Conservation (phyloP, 2,888 invertebrate genomes). For the Lasius platythorax region DNA sequence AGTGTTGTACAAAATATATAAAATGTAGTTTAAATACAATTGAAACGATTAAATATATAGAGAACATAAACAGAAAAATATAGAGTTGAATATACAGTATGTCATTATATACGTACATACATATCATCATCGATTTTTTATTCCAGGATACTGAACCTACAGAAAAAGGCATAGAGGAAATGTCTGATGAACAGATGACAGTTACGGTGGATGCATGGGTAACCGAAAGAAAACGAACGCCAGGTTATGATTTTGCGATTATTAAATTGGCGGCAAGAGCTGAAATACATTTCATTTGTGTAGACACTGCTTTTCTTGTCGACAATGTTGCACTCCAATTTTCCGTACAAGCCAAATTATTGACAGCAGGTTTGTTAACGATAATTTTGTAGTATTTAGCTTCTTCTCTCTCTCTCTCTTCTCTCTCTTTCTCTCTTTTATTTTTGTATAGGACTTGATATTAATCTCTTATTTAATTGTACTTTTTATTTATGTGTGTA, state of each 20-base stretch:
- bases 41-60: slow-evolving; percentile 85
- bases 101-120: too few species aligned
- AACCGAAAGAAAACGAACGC: slow-evolving; percentile 87
- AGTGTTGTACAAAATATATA: neutral
- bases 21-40: neutral
- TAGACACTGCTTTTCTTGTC: slow-evolving; percentile 89
- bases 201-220: slow-evolving; percentile 88
- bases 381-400: neutral
- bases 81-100: too few species aligned
- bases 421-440: too few species aligned
- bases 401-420: neutral
- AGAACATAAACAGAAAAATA: slow-evolving; percentile 87
- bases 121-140: too few species aligned
- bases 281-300: slow-evolving; percentile 85
- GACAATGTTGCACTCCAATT: slow-evolving; percentile 89
- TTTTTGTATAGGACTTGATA: too few species aligned
- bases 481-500: too few species aligned
- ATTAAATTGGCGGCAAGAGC: slow-evolving; percentile 88
- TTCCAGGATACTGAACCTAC: too few species aligned
- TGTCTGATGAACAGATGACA: too few species aligned
- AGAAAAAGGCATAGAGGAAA: too few species aligned
- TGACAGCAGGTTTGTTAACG: slow-evolving; percentile 71
- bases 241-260: slow-evolving; percentile 90
- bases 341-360: slow-evolving; percentile 85
- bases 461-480: too few species aligned